Evolutionary conservation across 2,888 invertebrate species (phyloP), one percentile per base, ranked within the genome.

Genomic region (Agonopterix subpropinquella): DNA sequence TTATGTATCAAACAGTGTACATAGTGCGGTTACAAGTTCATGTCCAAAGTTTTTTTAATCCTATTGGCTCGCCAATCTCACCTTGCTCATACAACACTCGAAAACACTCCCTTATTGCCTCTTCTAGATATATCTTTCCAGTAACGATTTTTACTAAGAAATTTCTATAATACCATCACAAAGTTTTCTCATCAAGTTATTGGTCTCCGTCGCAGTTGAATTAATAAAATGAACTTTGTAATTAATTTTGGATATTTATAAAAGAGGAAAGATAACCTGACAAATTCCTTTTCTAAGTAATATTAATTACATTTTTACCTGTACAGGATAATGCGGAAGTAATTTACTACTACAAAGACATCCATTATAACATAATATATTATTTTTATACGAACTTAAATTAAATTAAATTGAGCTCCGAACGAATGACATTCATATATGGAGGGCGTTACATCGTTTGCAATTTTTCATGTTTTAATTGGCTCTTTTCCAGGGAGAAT

Each of bases 401-500:
- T 28, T 18, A 18, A 18, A 47, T 47, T 47, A 28, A 18, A 44
- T 41, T 28, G 28, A 28, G 47, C 54, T 55, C 18, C 44, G 44
- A 9, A 5, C 18, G 18, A 28, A 28, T 28, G 28, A 28, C 28
- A 28, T 28, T 28, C 28, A 28, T 28, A 28, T 28, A 28, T 28
- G 28, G 5, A 28, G 28, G 28, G 28, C 28, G 28, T 28, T 44
- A 42, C 44, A 28, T 28, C 28, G 28, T n/a, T 39, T 55, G 47
- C 52, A 53, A 55, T 56, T 53, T 54, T 57, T 61, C 49, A 54
- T 49, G 52, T 52, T 58, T 58, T 58, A 58, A 61, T 58, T 56
- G 55, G 55, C 55, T 57, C 51, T 55, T 53, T 54, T 53, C 56
- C 56, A 45, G 51, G 44, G 53, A 57, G 59, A 54, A 43, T 37